A percentile compares a stretch with the other conserved stretches of the same genome.
Conservation (phyloP, 2,797 vertebrate species). For the Mallotus villosus region DNA sequence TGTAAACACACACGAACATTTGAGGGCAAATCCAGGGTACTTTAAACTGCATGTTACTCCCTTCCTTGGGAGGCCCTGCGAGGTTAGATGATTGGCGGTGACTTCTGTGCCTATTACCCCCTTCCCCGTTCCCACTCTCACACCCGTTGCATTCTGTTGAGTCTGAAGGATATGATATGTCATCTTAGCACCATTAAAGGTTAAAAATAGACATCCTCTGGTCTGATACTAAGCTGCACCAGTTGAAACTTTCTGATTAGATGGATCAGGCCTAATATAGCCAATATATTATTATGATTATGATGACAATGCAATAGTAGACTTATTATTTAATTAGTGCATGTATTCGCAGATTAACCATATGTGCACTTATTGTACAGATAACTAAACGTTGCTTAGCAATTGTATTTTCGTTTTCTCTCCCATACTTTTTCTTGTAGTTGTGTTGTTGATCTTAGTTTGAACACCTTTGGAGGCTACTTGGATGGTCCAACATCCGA, state of each 20-base stretch:
- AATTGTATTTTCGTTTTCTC: neutral
- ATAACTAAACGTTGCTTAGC: too few relatives aligned
- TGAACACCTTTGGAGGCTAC: constrained; percentile 15
- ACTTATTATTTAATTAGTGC: too few relatives aligned
- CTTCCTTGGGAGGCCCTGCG: neutral
- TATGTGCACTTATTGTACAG: too few relatives aligned
- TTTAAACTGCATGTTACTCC: neutral
- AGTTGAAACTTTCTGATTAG: constrained; percentile 1
- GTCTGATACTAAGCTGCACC: constrained; percentile 14
- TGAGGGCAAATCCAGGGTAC: neutral
- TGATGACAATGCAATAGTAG: neutral
- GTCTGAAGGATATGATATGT: constrained; percentile 78
- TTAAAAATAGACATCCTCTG: constrained; percentile 78
- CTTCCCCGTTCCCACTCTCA: constrained; percentile 33
- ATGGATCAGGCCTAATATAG: neutral
- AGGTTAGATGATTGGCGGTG: neutral
- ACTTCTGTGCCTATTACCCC: constrained; percentile 35
- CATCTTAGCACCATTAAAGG: constrained; percentile 71
- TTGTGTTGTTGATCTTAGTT: constrained; percentile 18
- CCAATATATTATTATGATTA: neutral
- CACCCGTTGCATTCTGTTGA: constrained; percentile 80
- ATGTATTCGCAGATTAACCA: too few relatives aligned
- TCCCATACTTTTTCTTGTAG: constrained; percentile 10
- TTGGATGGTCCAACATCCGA: constrained; percentile 2
- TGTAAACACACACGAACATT: neutral